These are phyloP conservation scores for Anticlea derivata DNA, from an alignment of 2,888 invertebrate species.

Conservation along the genomic window DNA sequence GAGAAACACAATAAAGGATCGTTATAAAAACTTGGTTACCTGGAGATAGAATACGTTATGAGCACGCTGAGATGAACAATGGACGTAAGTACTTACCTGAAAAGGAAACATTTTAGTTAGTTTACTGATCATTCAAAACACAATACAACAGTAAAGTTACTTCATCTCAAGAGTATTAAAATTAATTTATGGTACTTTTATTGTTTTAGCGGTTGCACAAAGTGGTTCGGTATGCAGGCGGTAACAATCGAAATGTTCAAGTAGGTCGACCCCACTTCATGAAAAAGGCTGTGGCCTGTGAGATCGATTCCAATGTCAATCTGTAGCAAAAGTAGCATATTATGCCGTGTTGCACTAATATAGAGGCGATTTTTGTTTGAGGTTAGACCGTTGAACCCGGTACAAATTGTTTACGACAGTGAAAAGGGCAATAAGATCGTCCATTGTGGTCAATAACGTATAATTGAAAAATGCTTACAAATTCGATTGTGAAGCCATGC, in stretches of 20 bases:
- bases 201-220: conserved; percentile 62
- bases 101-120: conserved; percentile 46
- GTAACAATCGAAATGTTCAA: conserved; percentile 64
- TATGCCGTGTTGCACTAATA: conserved; percentile 38
- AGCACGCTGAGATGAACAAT: conserved; percentile 35
- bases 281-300: conserved; percentile 54
- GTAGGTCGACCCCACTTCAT: conserved; percentile 60
- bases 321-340: conserved; percentile 30
- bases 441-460: conserved; percentile 79
- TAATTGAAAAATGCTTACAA: conserved; percentile 81
- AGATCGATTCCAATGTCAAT: conserved; percentile 46
- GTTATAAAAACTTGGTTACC: conserved; percentile 29
- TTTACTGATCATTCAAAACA: conserved; percentile 30
- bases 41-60: conserved; percentile 37
- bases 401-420: conserved; percentile 70
- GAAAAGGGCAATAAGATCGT: conserved; percentile 72
- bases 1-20: conserved; percentile 20
- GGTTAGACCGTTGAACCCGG: conserved; percentile 39
- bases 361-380: conserved; percentile 45
- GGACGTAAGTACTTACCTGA: conserved; percentile 69
- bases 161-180: conserved; percentile 25
- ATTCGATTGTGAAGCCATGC: conserved; percentile 74
- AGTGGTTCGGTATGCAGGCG: conserved; percentile 57
- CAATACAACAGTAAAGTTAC: conserved; percentile 28
- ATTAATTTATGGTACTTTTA: conserved; percentile 52